Evolutionary conservation across 2,113 vertebrate species (phyloP), one percentile per base, ranked within the genome.

Genomic region (Probosciger aterrimus): DNA sequence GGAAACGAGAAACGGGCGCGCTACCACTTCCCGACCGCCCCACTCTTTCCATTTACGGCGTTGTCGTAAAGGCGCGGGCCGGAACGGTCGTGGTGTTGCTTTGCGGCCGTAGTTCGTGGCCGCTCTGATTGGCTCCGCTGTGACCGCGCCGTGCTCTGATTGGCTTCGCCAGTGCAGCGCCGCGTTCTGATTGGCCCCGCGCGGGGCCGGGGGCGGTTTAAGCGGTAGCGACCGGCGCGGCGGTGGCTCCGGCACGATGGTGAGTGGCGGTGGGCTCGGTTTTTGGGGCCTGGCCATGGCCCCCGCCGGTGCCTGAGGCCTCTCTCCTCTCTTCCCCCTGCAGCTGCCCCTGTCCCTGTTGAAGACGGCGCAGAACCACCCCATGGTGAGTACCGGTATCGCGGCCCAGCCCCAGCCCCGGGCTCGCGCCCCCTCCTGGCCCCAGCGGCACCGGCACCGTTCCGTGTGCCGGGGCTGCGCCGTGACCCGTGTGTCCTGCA

Each of bases 291-390:
- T 19, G 24, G 24, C 24, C 14, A 23, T 25, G 49, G 49, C 8
- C 14, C 24, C 24, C 49, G 14, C 49, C 24, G 16, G 37, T 75
- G 44, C 60, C 57, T 93, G 52, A 91, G 81, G 64, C 71, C 44
- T 88, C 13, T 65, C 22, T 59, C 4, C 22, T 82, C 10, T 86
- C 4, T 86, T 15, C 4, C 25, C 18, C n/a, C 82, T 93, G 18
- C 94, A 99, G 99, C 98, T 99, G 86, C 99, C 99, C 5, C 87
- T 99, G 52, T 99, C 99, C 3, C 97, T 99, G 89, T 92, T 99
- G 97, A 99, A 99, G 97, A 99, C 99, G 1, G 99, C 99, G 8
- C 99, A 99, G 98, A 99, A 99, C 97, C 99, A 99, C 90, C 99
- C 99, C 4, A 99, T 99, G 99, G 99, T 99, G 97, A 99, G 98